Evolutionary conservation across 2,888 invertebrate species (phyloP).

Genomic region (Drosophila borealis): DNA sequence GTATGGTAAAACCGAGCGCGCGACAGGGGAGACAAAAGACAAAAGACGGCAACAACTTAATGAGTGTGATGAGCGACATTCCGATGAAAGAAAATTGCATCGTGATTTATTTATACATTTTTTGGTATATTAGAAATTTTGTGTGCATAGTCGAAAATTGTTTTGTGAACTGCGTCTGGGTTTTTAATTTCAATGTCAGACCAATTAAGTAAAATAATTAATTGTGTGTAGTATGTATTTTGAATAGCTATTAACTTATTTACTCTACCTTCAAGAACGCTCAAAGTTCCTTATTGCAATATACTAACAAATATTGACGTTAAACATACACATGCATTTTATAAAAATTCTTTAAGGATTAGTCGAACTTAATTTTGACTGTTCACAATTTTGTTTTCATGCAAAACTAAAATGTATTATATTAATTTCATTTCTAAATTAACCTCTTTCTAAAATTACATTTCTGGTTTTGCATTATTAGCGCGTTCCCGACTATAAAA

Average conservation of each 20-base stretch:
- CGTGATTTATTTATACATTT: neutral
- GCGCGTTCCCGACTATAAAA: too few relatives aligned
- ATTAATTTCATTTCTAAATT: neutral
- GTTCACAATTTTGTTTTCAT: conserved; percentile 4
- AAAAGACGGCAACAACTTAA: conserved; percentile 73
- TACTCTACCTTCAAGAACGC: conserved; percentile 7
- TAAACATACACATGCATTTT: conserved; percentile 18
- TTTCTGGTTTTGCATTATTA: too few relatives aligned
- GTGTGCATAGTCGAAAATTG: conserved; percentile 33
- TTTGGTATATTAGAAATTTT: conserved; percentile 16
- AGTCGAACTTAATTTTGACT: neutral
- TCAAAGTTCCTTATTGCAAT: conserved; percentile 1
- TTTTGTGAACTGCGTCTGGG: conserved; percentile 13
- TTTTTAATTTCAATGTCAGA: neutral
- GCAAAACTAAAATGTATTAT: conserved; percentile 4
- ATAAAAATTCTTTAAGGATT: neutral
- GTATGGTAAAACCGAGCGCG: conserved; percentile 43
- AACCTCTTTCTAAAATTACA: too few relatives aligned
- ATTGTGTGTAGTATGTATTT: conserved; percentile 5
- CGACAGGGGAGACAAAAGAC: conserved; percentile 60
- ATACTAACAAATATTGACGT: conserved; percentile 5
- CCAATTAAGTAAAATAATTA: conserved; percentile 8
- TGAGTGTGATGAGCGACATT: conserved; percentile 64
- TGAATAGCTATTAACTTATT: neutral
- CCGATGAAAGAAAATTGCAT: conserved; percentile 38